phyloP scores from a whole-genome alignment of 2,113 vertebrate species.

The Microtus richardsoni region DNA sequence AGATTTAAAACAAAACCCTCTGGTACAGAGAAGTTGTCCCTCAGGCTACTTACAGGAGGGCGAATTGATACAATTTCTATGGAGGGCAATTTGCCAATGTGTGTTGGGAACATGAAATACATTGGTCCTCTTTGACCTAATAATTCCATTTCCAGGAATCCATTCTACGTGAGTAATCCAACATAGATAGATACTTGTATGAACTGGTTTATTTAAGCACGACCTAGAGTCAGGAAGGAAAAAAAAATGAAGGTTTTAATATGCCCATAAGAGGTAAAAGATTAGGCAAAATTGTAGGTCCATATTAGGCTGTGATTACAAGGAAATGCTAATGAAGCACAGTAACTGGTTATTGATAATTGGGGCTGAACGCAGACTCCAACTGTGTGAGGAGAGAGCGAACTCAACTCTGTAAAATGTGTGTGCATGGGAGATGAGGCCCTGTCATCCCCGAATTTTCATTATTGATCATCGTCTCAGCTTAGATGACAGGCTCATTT shows the following conservation, averaged over 20 bases:
- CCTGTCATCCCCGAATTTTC: background rate
- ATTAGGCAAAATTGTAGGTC: background rate
- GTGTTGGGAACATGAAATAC: conserved; percentile 64
- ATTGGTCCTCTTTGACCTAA: conserved; percentile 60
- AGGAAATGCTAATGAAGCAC: background rate
- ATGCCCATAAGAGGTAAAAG: background rate
- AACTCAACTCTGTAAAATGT: background rate
- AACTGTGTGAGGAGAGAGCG: too few relatives aligned
- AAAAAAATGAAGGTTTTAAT: background rate
- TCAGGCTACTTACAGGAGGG: background rate
- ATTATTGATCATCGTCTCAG: background rate
- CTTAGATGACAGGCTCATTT: background rate
- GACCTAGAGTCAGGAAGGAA: background rate
- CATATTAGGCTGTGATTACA: background rate
- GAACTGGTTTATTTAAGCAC: conserved; percentile 58
- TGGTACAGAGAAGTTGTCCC: background rate
- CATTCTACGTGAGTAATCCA: conserved; percentile 38
- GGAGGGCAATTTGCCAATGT: conserved; percentile 68
- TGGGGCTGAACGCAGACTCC: background rate
- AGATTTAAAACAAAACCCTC: conserved; percentile 32
- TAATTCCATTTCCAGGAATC: conserved; percentile 74
- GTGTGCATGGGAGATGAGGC: background rate
- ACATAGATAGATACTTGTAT: conserved; percentile 33
- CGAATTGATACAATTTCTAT: conserved; percentile 54
- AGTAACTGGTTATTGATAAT: background rate